Percentiles rank a stretch among this genome's conserved stretches.
Evolutionary conservation across 2,113 vertebrate species (phyloP).

Genomic region (Zapornia atra): DNA sequence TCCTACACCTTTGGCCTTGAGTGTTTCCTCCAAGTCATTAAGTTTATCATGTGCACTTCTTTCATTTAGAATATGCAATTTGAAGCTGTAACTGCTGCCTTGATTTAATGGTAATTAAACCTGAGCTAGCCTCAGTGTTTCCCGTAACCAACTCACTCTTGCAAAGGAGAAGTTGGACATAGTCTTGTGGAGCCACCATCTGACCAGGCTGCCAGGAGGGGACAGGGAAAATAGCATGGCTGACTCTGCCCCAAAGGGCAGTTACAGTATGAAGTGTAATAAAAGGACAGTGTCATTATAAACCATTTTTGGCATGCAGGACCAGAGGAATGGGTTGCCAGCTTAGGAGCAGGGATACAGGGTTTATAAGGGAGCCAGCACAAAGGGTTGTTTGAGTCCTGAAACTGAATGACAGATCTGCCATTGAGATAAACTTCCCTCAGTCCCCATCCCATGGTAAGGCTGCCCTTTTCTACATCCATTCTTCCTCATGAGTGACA

Average conservation of each 20-base stretch:
- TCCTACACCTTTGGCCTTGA: not conserved
- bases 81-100: slow-evolving; percentile 50
- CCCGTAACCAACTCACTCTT: not conserved
- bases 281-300: not conserved
- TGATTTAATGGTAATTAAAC: slow-evolving; percentile 47
- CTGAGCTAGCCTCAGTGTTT: not conserved
- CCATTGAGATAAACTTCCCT: not conserved
- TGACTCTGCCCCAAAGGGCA: not conserved
- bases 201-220: not conserved
- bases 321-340: not conserved
- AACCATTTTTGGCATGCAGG: not conserved
- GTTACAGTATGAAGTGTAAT: not conserved
- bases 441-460: rapidly evolving
- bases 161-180: not conserved
- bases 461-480: not conserved
- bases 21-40: slow-evolving; percentile 64
- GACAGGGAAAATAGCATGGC: not conserved
- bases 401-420: not conserved
- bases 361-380: not conserved
- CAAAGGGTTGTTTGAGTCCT: not conserved
- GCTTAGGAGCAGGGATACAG: not conserved
- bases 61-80: slow-evolving; percentile 66
- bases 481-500: not conserved
- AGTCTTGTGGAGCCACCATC: not conserved
- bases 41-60: slow-evolving; percentile 63